These are phyloP conservation scores for Alsophila aescularia DNA, from an alignment of 2,888 invertebrate genomes.

Conservation along the genomic window DNA sequence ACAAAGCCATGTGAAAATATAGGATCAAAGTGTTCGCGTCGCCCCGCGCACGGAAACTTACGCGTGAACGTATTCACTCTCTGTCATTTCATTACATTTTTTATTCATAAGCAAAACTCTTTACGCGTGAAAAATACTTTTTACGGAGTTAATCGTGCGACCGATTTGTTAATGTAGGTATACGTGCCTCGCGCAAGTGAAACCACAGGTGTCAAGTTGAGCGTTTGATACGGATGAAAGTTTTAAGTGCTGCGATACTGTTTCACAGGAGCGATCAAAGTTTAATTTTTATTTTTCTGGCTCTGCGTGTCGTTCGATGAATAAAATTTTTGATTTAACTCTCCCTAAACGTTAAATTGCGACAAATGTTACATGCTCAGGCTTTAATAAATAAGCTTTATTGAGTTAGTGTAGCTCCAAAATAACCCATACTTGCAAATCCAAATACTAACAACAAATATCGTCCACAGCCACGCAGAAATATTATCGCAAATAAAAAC, in stretches of 20 bases:
- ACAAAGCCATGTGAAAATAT: constrained; percentile 83
- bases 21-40: constrained; percentile 79
- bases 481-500: constrained; percentile 53
- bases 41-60: constrained; percentile 60
- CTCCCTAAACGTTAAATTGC: not conserved
- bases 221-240: constrained; percentile 38
- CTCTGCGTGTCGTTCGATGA: not conserved
- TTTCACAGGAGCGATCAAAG: constrained; percentile 15
- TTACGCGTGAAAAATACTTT: constrained; percentile 40
- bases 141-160: constrained; percentile 40
- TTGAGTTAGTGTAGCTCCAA: not conserved
- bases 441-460: constrained; percentile 14
- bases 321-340: not conserved
- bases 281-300: constrained; percentile 4
- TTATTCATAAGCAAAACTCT: constrained; percentile 37
- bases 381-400: not conserved
- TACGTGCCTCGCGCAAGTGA: constrained; percentile 27
- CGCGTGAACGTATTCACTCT: constrained; percentile 60
- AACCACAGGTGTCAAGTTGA: constrained; percentile 35
- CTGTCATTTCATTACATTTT: constrained; percentile 55
- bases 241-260: constrained; percentile 35
- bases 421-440: constrained; percentile 2
- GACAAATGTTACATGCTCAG: not conserved
- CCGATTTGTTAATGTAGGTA: constrained; percentile 37
- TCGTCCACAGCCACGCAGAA: constrained; percentile 16